A percentile compares a stretch with the other conserved stretches of the same genome.
phyloP scores from a whole-genome alignment of 1,140 invertebrate genomes.

The Hypsibius dujardini region DNA sequence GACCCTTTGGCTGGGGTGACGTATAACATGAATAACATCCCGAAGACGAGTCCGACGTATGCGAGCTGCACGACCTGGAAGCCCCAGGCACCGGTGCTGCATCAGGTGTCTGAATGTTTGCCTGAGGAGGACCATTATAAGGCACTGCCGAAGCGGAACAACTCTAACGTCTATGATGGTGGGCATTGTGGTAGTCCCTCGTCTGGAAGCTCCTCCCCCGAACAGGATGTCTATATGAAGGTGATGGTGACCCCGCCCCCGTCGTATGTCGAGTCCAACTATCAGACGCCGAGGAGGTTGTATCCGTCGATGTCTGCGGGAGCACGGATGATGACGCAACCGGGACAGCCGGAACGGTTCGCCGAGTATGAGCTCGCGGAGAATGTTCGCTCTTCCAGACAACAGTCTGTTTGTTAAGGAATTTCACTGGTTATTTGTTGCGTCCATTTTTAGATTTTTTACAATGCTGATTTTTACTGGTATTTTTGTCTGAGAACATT shows the following conservation, averaged over 20 bases:
- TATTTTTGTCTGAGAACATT: background rate
- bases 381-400: no score
- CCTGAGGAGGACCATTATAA: background rate
- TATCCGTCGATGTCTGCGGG: background rate
- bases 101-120: background rate
- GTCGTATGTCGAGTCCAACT: background rate
- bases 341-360: background rate
- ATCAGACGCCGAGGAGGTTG: slow-evolving; percentile 13
- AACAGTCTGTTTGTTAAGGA: slow-evolving; percentile 1
- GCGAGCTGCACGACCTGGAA: background rate
- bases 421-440: background rate
- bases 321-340: background rate
- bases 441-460: background rate
- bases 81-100: background rate
- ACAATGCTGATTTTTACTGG: slow-evolving; percentile 1
- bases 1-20: no score
- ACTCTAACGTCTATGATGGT: background rate
- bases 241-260: background rate
- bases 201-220: no score
- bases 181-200: background rate
- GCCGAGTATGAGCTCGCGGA: background rate
- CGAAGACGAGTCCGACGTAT: background rate
- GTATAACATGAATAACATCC: slow-evolving; percentile 13
- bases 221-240: slow-evolving; percentile 6
- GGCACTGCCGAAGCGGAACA: slow-evolving; percentile 10